These are phyloP conservation scores for Ivindomyrus marchei DNA, from an alignment of 2,113 vertebrate genomes.

Conservation along the genomic window DNA sequence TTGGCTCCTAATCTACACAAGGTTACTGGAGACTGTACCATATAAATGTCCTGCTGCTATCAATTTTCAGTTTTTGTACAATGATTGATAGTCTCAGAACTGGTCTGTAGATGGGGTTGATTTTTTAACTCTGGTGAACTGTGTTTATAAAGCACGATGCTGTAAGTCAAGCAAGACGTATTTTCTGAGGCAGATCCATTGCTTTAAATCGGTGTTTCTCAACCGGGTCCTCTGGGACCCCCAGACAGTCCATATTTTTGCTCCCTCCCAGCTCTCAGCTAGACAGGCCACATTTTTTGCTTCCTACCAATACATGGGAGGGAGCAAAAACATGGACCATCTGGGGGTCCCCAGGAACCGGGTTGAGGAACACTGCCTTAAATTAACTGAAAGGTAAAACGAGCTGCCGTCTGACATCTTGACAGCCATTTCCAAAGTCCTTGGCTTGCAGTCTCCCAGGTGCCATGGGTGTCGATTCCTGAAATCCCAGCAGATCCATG, in stretches of 20 bases:
- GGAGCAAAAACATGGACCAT: not conserved
- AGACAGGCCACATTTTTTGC: not conserved
- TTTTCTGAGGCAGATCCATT: not conserved
- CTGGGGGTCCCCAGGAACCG: not conserved
- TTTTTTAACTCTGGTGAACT: not conserved
- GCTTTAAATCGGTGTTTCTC: not conserved
- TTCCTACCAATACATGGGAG: not conserved
- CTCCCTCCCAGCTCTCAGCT: not conserved
- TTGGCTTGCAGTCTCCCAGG: not conserved
- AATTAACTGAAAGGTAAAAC: not conserved
- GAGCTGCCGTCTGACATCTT: not conserved
- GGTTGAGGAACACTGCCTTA: not conserved
- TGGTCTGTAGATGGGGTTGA: not conserved
- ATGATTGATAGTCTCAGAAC: not conserved
- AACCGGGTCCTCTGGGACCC: not conserved
- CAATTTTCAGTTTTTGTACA: not conserved
- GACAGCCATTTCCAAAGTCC: not conserved
- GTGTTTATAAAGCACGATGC: not conserved
- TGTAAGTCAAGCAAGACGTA: not conserved
- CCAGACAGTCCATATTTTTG: not conserved
- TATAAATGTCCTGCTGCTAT: not conserved
- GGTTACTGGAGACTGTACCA: not conserved
- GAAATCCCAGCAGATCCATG: not conserved
- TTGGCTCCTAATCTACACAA: not conserved
- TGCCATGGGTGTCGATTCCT: not conserved